These are phyloP conservation scores for Eudyptes chrysolophus DNA, from an alignment of 2,113 vertebrate species.

Conservation along the genomic window DNA sequence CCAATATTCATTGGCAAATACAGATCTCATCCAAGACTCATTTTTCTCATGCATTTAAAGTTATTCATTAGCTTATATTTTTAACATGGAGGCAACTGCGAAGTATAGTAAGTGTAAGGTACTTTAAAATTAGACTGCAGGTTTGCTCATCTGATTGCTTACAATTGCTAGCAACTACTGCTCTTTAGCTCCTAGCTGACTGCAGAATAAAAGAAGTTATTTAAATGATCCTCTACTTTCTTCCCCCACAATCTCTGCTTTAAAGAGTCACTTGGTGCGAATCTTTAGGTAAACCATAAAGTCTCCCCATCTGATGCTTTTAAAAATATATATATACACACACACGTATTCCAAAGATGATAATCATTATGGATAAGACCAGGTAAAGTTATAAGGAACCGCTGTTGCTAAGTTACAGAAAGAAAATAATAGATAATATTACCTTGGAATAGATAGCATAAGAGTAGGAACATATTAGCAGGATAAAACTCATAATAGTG, in stretches of 20 bases:
- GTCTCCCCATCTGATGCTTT: not conserved
- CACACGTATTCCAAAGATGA: not conserved
- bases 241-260: not conserved
- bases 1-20: not conserved
- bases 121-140: not conserved
- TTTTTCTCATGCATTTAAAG: not conserved
- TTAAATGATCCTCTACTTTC: not conserved
- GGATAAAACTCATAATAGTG: accelerated
- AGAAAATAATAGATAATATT: not conserved
- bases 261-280: not conserved
- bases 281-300: not conserved
- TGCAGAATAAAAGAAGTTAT: not conserved
- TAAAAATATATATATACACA: too few species aligned
- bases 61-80: not conserved
- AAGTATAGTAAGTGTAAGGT: not conserved
- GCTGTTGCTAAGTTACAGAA: not conserved
- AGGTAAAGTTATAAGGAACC: not conserved
- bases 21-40: not conserved
- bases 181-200: not conserved
- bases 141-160: not conserved
- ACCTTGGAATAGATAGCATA: not conserved
- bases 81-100: not conserved
- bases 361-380: not conserved
- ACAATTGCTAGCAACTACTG: not conserved
- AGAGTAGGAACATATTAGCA: not conserved